phyloP scores from a whole-genome alignment of 2,797 vertebrate species.

The Thalassophryne amazonica region DNA sequence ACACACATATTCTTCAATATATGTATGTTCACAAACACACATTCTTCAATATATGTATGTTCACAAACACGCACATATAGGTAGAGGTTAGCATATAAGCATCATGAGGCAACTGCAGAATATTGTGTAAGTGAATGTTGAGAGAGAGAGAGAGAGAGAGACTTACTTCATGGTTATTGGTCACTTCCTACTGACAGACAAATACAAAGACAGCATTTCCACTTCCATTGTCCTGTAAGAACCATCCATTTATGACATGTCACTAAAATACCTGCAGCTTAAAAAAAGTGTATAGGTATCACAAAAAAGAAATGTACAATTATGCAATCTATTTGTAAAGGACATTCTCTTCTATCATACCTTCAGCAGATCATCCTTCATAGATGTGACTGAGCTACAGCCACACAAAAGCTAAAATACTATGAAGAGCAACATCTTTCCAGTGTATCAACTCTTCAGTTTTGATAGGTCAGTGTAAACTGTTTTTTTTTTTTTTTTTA shows the following conservation, averaged over 20 bases:
- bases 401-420: conserved; percentile 10
- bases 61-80: conserved; percentile 62
- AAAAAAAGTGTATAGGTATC: conserved; percentile 29
- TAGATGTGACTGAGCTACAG: conserved; percentile 9
- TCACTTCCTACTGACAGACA: conserved; percentile 56
- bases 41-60: conserved; percentile 72
- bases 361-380: conserved; percentile 1
- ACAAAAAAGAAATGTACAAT: conserved; percentile 57
- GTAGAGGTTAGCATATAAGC: conserved; percentile 70
- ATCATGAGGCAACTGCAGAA: conserved; percentile 71
- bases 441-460: conserved; percentile 57
- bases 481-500: too few relatives aligned
- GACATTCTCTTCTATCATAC: conserved; percentile 40
- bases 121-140: conserved; percentile 49
- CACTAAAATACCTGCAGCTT: conserved; percentile 17
- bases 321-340: conserved; percentile 23
- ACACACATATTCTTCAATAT: conserved; percentile 67
- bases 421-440: conserved; percentile 22
- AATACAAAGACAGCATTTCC: conserved; percentile 52
- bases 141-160: conserved; percentile 61
- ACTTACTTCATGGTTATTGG: conserved; percentile 34
- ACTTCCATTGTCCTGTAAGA: conserved; percentile 55
- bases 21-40: conserved; percentile 67
- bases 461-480: conserved; percentile 63
- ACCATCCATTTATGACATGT: conserved; percentile 28